Percentiles rank a stretch among this genome's conserved stretches.
These are phyloP conservation scores for Choloepus didactylus DNA, from an alignment of 2,797 vertebrate species.

Conservation along the genomic window DNA sequence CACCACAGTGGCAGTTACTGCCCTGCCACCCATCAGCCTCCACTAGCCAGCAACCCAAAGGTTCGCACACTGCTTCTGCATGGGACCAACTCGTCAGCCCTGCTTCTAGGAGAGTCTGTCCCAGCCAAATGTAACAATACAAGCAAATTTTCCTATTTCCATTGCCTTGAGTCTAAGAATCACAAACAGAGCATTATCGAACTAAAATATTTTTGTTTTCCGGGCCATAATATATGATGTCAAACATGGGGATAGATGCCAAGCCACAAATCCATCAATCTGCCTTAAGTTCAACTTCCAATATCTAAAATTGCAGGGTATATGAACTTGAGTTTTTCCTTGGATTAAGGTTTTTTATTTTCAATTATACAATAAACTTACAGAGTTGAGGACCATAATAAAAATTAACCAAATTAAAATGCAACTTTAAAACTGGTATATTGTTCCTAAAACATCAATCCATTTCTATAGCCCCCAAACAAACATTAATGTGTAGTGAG, in stretches of 20 bases:
- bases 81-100: not conserved
- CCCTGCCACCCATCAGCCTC: not conserved
- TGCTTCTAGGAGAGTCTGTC: not conserved
- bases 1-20: not conserved
- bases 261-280: not conserved
- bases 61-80: not conserved
- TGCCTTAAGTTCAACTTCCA: conserved; percentile 24
- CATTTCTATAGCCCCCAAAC: not conserved
- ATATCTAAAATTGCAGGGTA: conserved; percentile 38
- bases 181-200: not conserved
- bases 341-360: conserved; percentile 3
- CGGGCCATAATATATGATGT: not conserved
- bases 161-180: not conserved
- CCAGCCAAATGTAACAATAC: not conserved
- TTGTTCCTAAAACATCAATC: conserved; percentile 11
- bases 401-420: not conserved
- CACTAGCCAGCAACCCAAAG: not conserved
- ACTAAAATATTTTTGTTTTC: not conserved
- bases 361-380: not conserved
- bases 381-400: not conserved
- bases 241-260: not conserved
- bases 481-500: not conserved
- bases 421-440: not conserved
- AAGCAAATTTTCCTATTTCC: not conserved
- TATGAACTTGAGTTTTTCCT: conserved; percentile 34